Base-by-base conservation (phyloP, 2,797 vertebrate species). In the Sphaeramia orbicularis region DNA sequence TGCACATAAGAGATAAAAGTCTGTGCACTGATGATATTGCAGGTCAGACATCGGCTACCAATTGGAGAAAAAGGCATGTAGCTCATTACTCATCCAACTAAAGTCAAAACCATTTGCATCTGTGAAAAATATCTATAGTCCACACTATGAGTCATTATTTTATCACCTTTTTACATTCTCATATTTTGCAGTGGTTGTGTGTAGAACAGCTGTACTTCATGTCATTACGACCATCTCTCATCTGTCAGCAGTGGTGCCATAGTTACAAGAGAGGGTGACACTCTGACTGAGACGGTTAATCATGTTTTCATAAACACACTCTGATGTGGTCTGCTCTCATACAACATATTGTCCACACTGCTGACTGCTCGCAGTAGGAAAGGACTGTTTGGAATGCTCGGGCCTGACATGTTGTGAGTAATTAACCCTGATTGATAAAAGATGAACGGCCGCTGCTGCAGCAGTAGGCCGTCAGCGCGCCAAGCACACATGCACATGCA, bases 361-460 rank as follows among this genome's bases (percentile, higher is more conserved):
- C 76, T 42, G 67, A 60, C 55, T 55, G 64, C 71, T 57, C 36
- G 12, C 75, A 67, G 76, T 73, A 56, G 80, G 74, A 67, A 78
- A 87, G 80, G 84, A 89, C 66, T 61, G 63, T 80, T 18, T 85
- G 93, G 91, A 94, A 94, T 94, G 86, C 88, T 90, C 78, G 66
- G 63, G 38, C 60, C 81, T 85, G 87, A 89, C 91, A 90, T 91
- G 89, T 86, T 92, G 84, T 70, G 65, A 91, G 88, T 93, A 93
- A 94, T 94, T 95, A 92, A 92, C 87, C 92, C 84, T 79, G 86
- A 93, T 92, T 93, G 92, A 94, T 94, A 94, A 94, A 95, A 94
- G 93, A 93, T 90, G 91, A 90, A 84, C 78, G 68, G 80, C 74
- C 67, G 53, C 80, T 43, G 51, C 55, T 43, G 72, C 63, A 24